Evolutionary conservation across 2,113 vertebrate species (phyloP), one percentile per base, ranked within the genome.

Genomic region (Amia ocellicauda): DNA sequence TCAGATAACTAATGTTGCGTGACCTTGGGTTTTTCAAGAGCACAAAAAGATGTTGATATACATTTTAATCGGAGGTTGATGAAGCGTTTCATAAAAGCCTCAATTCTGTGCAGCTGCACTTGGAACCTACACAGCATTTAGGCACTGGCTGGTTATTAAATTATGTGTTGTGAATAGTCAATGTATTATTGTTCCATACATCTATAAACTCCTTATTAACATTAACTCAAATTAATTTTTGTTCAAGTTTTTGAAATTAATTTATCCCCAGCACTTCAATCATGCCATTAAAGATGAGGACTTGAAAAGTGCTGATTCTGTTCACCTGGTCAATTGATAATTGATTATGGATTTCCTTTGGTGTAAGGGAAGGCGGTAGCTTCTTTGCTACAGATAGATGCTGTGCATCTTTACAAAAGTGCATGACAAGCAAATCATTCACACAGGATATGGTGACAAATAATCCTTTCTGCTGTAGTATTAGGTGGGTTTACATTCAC

Each of bases 81-180:
- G 19, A 55, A 49, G 20, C 26, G 29, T 65, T 58, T 36, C 50
- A n/a, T 49, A 24, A 52, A 20, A 49, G 47, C 62, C 42, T 42
- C 73, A 56, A 74, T 82, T 64, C 74, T n/a, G 43, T 47, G 43
- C 13, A 47, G 13, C 14, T 4, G 10, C 43, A 17, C 43, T 5
- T 17, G 43, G 3, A 47, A 47, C 14, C 8, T 47, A 14, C 43
- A 47, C 8, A 47, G 13, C n/a, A 47, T 16, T n/a, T 47, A 13
- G 43, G 8, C 4, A 14, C 16, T 47, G 7, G 14, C 43, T 17
- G 43, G n/a, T 47, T 47, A 17, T 47, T 47, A 47, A 8, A 47
- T 14, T n/a, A 14, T 17, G 43, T 47, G 1, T n/a, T n/a, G n/a
- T n/a, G n/a, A n/a, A n/a, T n/a, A n/a, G n/a, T n/a, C n/a, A n/a